phyloP scores from a whole-genome alignment of 2,113 vertebrate species.

The Barbus barbus region DNA sequence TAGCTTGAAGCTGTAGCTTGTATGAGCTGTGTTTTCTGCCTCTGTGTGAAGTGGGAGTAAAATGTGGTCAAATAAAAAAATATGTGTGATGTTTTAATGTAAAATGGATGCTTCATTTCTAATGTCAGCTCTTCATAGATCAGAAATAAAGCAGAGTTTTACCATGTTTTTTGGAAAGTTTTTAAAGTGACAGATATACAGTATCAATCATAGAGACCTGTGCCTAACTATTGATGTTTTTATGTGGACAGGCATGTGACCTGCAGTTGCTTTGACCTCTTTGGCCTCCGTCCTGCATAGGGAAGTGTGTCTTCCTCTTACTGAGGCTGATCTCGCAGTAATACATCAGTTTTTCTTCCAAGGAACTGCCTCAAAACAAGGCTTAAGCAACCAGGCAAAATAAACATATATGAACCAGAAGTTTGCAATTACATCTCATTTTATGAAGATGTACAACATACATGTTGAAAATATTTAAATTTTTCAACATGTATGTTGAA shows the following conservation, averaged over 20 bases:
- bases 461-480: background rate
- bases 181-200: background rate
- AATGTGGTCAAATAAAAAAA: background rate
- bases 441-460: background rate
- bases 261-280: background rate
- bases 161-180: background rate
- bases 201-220: background rate
- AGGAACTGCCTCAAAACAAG: background rate
- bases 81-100: background rate
- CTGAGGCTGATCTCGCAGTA: no score
- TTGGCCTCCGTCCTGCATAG: background rate
- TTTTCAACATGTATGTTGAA: background rate
- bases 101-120: background rate
- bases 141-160: background rate
- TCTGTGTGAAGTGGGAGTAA: background rate
- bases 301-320: conserved; percentile 32
- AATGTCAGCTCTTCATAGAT: background rate
- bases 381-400: background rate
- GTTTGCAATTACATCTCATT: background rate
- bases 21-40: background rate
- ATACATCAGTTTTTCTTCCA: background rate
- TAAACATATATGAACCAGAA: background rate
- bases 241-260: background rate
- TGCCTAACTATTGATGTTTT: background rate
- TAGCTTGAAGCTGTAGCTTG: background rate